Conservation (phyloP, 2,888 invertebrate genomes). For the Andrena flavipes region DNA sequence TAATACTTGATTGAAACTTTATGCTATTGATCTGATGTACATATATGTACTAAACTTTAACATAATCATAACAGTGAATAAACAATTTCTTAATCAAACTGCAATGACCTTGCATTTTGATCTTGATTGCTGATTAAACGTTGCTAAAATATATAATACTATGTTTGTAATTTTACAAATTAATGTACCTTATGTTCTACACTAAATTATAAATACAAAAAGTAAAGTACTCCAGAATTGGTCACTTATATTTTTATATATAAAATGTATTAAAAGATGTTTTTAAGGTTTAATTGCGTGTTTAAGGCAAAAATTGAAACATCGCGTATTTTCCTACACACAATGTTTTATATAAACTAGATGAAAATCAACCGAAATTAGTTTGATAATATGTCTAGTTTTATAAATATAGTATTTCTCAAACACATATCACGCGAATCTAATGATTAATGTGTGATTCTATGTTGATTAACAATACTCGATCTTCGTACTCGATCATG, state of each 20-base stretch:
- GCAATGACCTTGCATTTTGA: conserved; percentile 21
- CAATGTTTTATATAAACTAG: conserved; percentile 5
- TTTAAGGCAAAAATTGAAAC: conserved; percentile 37
- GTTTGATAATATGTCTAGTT: conserved; percentile 13
- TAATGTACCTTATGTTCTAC: conserved; percentile 13
- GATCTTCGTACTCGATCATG: conserved; percentile 9
- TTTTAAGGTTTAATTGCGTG: conserved; percentile 22
- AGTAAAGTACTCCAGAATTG: conserved; percentile 25
- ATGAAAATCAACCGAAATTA: conserved; percentile 21
- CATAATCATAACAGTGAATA: conserved; percentile 74
- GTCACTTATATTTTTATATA: conserved; percentile 14
- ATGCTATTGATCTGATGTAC: conserved; percentile 39
- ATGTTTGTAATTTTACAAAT: conserved; percentile 44
- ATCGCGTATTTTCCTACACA: conserved; percentile 9
- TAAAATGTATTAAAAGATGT: conserved; percentile 50
- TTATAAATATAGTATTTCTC: conserved; percentile 28
- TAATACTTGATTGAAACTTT: conserved; percentile 56
- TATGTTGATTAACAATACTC: conserved; percentile 28
- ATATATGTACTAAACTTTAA: conserved; percentile 62
- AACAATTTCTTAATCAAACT: conserved; percentile 48
- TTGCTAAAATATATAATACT: conserved; percentile 27
- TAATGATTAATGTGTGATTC: conserved; percentile 20
- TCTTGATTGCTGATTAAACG: conserved; percentile 28
- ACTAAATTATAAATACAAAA: conserved; percentile 47
- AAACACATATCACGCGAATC: conserved; percentile 15